phyloP scores from a whole-genome alignment of 2,113 vertebrate genomes.

The Pollimyrus isidori region DNA sequence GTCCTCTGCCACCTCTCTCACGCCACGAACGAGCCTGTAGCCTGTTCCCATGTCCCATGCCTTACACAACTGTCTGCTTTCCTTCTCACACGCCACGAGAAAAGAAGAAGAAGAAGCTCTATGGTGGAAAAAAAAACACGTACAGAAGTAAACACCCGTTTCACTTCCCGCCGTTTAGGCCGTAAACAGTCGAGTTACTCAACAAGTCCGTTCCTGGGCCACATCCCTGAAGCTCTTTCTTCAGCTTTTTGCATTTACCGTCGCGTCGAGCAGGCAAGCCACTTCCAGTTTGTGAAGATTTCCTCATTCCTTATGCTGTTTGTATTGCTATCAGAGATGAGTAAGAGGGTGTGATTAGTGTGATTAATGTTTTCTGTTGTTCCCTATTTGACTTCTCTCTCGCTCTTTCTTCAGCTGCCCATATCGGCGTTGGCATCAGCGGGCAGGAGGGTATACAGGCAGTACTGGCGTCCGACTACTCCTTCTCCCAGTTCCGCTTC shows the following conservation, averaged over 20 bases:
- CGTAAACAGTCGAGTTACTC: slow-evolving; percentile 7
- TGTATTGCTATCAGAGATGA: neutral
- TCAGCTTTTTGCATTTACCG: neutral
- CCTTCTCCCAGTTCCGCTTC: slow-evolving; percentile 93
- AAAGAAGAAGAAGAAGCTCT: neutral
- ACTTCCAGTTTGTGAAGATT: neutral
- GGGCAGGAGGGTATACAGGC: slow-evolving; percentile 95
- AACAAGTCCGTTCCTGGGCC: neutral
- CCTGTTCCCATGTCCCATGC: neutral
- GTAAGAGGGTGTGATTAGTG: neutral
- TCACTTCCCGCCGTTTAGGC: slow-evolving; percentile 28
- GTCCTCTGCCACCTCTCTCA: neutral
- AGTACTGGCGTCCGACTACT: slow-evolving; percentile 83
- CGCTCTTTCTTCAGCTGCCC: slow-evolving; percentile 62
- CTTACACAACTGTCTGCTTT: neutral
- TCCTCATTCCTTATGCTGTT: neutral
- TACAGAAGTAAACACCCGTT: slow-evolving; percentile 14
- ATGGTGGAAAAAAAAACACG: neutral
- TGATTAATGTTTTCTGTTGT: neutral
- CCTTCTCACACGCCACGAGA: neutral
- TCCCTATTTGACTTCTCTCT: neutral
- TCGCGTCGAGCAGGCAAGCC: neutral
- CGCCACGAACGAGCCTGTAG: fast-evolving
- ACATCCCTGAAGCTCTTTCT: neutral
- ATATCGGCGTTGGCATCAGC: slow-evolving; percentile 90